Evolutionary conservation across 2,888 invertebrate species (phyloP), one percentile per base, ranked within the genome.

Genomic region (Thysanoteuthis rhombus): DNA sequence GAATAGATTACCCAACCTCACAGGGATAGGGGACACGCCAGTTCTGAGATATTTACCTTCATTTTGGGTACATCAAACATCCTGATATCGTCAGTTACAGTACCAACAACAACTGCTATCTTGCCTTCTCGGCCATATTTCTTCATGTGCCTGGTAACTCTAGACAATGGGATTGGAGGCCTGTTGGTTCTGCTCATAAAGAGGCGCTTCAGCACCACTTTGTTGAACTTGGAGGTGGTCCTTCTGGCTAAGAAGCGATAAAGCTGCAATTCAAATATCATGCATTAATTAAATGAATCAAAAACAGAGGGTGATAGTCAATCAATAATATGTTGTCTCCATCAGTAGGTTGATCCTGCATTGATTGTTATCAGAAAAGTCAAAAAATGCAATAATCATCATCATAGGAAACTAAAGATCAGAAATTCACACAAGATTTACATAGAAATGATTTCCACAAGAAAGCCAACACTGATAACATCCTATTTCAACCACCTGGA

Each of bases 121-220:
- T 98, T 98, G 93, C 98, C 98, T 96, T 98, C 98, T 94, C 99
- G 98, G 25, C 98, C 98, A 95, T 98, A 98, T 97, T 98, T 98
- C 96, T 98, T 98, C 90, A 90, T 90, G 40, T 90, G 90, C 32
- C 97, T 96, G 95, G 97, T 98, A 96, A 99, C 97, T 95, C 98
- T 98, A 92, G 99, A 98, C 95, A 99, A 96, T 8, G 99, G 99
- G 96, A 99, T 98, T 95, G 99, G 99, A 94, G 99, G 99, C 95
- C 98, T 98, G 97, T 99, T 98, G 96, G 98, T 99, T 97, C 98
- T 98, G 97, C 99, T 99, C 99, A 99, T 99, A 97, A 99, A 99
- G 96, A 99, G 98, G 96, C 99, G 98, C 97, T 98, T 98, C 97
- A 99, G 97, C 93, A 99, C 98, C 96, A 99, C 99, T 97, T 98